phyloP scores from a whole-genome alignment of 2,888 invertebrate genomes.

The Dascillus cervinus region DNA sequence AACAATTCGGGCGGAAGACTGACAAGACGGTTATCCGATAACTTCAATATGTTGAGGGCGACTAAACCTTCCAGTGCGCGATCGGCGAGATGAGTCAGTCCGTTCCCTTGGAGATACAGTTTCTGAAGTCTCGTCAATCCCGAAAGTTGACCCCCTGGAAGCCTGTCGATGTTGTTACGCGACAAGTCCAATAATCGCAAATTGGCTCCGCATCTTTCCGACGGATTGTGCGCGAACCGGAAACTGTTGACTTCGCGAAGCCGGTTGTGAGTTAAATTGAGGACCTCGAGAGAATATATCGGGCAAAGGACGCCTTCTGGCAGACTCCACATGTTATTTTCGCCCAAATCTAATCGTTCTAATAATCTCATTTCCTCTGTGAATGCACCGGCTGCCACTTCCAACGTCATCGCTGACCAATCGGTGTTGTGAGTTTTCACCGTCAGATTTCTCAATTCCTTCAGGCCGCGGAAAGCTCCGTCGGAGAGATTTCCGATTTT shows the following conservation, averaged over 20 bases:
- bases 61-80: slow-evolving; percentile 69
- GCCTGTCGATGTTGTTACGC: slow-evolving; percentile 67
- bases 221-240: slow-evolving; percentile 56
- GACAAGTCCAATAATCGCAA: slow-evolving; percentile 66
- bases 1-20: slow-evolving; percentile 78
- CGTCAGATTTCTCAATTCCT: slow-evolving; percentile 69
- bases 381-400: slow-evolving; percentile 67
- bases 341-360: slow-evolving; percentile 66
- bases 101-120: slow-evolving; percentile 70
- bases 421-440: slow-evolving; percentile 77
- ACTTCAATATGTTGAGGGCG: slow-evolving; percentile 63
- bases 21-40: slow-evolving; percentile 73
- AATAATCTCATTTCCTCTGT: slow-evolving; percentile 64
- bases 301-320: slow-evolving; percentile 72
- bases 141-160: slow-evolving; percentile 65
- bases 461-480: slow-evolving; percentile 73
- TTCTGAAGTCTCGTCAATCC: slow-evolving; percentile 63
- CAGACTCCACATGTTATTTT: slow-evolving; percentile 74
- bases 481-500: slow-evolving; percentile 75
- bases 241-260: slow-evolving; percentile 68
- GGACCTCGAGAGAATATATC: slow-evolving; percentile 62
- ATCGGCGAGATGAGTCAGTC: slow-evolving; percentile 67
- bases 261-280: slow-evolving; percentile 74
- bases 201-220: slow-evolving; percentile 63
- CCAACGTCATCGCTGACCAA: slow-evolving; percentile 73